Conservation (phyloP, 2,113 vertebrate genomes). For the Antidorcas marsupialis region DNA sequence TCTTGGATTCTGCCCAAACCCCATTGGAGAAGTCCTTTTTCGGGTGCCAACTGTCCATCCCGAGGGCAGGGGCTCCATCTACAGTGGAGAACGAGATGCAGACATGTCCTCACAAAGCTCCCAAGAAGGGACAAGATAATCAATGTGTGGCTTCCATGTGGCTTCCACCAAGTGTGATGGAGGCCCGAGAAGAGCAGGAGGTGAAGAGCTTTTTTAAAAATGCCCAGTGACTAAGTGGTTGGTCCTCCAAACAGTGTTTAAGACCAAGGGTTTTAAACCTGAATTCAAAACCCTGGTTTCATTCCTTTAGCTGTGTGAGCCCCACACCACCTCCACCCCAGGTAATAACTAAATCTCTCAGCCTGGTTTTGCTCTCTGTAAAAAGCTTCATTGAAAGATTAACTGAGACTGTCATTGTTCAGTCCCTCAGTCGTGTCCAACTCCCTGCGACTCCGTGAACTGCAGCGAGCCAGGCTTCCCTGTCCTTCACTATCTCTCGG, state of each 20-base stretch:
- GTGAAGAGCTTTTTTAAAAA: not conserved
- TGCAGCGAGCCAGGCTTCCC: not conserved
- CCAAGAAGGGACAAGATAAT: not conserved
- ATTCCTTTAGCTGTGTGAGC: not conserved
- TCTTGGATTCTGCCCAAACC: not conserved
- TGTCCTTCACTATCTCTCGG: not conserved
- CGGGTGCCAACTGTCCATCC: accelerated
- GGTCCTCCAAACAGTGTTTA: not conserved
- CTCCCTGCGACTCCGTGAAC: not conserved
- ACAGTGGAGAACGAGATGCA: not conserved
- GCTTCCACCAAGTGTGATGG: not conserved
- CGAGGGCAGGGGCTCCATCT: not conserved
- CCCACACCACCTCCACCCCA: not conserved
- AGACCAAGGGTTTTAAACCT: not conserved
- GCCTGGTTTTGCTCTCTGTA: not conserved
- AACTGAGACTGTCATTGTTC: not conserved
- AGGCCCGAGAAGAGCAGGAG: not conserved
- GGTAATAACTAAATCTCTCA: not conserved
- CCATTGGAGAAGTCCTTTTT: not conserved
- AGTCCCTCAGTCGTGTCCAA: not conserved
- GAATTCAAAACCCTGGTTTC: not conserved
- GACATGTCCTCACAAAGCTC: not conserved
- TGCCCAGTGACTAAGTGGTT: not conserved
- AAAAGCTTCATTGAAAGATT: not conserved
- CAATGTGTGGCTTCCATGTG: not conserved